These are phyloP conservation scores for Gasterosteus aculeatus DNA, from an alignment of 2,113 vertebrate species.

Conservation along the genomic window DNA sequence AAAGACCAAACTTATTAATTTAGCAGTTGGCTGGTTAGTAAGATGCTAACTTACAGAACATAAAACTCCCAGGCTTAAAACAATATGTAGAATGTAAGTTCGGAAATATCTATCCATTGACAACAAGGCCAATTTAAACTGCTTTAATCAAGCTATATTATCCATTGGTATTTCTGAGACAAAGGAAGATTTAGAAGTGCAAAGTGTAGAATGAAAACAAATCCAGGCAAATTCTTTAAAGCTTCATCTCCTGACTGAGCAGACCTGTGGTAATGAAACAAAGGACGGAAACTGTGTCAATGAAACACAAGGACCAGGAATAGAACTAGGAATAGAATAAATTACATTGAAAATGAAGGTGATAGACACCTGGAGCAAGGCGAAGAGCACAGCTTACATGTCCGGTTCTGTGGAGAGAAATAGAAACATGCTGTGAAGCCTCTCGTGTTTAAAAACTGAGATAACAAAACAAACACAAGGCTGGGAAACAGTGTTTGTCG, in stretches of 20 bases:
- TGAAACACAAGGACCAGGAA: background rate
- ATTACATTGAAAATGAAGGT: background rate
- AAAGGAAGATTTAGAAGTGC: background rate
- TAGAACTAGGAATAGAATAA: background rate
- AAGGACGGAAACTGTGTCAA: background rate
- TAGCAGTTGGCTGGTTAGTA: no score
- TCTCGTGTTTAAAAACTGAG: background rate
- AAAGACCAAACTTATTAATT: background rate
- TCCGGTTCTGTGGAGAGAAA: slow-evolving; percentile 49
- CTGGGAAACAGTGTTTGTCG: no score
- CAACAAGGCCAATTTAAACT: background rate
- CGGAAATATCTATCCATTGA: background rate
- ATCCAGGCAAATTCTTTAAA: background rate
- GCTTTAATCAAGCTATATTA: background rate
- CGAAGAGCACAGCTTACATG: slow-evolving; percentile 20
- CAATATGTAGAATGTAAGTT: background rate
- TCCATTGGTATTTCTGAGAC: background rate
- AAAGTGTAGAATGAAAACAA: background rate
- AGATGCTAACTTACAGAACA: no score
- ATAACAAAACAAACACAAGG: background rate
- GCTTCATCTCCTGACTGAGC: background rate
- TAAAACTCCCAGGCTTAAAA: background rate
- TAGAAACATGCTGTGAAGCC: background rate
- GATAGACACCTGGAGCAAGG: slow-evolving; percentile 26
- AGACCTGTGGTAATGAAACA: background rate